Percentiles rank a stretch among this genome's conserved stretches.
phyloP scores from a whole-genome alignment of 2,888 invertebrate species.

The Euplexia lucipara region DNA sequence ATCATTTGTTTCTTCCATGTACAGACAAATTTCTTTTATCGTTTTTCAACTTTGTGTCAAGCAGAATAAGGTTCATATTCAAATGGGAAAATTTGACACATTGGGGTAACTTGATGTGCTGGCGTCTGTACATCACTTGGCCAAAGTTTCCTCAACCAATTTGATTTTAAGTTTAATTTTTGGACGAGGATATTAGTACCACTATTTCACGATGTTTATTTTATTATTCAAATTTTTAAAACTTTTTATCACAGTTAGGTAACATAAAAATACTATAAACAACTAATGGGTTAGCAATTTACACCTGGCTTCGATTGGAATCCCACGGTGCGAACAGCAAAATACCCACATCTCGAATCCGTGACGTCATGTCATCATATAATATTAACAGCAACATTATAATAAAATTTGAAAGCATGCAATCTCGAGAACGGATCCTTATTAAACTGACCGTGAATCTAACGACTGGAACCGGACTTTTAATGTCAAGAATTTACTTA shows the following conservation, averaged over 20 bases:
- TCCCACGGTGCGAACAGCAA: too few species aligned
- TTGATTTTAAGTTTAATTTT: too few species aligned
- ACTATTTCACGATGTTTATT: neutral
- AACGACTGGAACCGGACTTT: neutral
- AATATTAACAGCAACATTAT: slow-evolving; percentile 15
- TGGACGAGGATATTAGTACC: too few species aligned
- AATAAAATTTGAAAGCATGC: slow-evolving; percentile 40
- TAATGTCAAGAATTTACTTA: slow-evolving; percentile 5
- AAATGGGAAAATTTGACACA: too few species aligned
- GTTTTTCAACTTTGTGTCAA: too few species aligned
- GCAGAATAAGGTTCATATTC: too few species aligned
- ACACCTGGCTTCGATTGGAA: neutral
- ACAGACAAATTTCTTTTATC: too few species aligned
- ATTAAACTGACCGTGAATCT: slow-evolving; percentile 7
- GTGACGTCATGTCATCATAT: slow-evolving; percentile 5
- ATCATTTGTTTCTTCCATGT: too few species aligned
- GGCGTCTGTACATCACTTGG: too few species aligned
- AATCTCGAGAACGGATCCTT: slow-evolving; percentile 9
- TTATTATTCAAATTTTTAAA: slow-evolving; percentile 2
- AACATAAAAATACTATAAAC: slow-evolving; percentile 15
- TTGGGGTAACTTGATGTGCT: too few species aligned
- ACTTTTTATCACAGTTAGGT: neutral
- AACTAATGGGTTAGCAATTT: slow-evolving; percentile 12
- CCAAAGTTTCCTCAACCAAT: too few species aligned
- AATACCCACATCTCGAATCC: slow-evolving; percentile 9